phyloP scores from a whole-genome alignment of 1,140 invertebrate species.

The Papilio polyxenes region DNA sequence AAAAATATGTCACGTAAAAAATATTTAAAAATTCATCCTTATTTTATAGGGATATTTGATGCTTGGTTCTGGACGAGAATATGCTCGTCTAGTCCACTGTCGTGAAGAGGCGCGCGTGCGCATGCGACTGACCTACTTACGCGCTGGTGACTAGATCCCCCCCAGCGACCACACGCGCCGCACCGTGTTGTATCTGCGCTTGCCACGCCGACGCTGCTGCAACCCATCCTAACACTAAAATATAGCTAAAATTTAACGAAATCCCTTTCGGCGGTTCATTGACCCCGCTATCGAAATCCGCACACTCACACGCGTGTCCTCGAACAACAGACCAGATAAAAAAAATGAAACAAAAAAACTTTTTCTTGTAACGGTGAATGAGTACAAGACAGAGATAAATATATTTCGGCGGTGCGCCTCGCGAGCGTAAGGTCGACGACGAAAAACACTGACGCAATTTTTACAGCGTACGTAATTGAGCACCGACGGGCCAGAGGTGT shows the following conservation, averaged over 20 bases:
- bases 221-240: conserved; percentile 69
- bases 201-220: conserved; percentile 61
- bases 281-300: conserved; percentile 79
- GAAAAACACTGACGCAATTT: conserved; percentile 80
- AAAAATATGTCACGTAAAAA: background rate
- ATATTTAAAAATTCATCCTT: background rate
- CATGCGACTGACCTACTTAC: conserved; percentile 72
- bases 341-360: conserved; percentile 76
- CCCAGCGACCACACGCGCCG: conserved; percentile 62
- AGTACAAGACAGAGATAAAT: conserved; percentile 77
- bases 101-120: conserved; percentile 69
- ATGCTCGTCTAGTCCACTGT: conserved; percentile 41
- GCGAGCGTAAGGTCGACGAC: conserved; percentile 72
- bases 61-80: background rate
- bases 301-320: conserved; percentile 77
- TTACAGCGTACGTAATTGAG: conserved; percentile 79
- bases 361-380: conserved; percentile 67
- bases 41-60: background rate
- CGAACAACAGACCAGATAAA: conserved; percentile 70
- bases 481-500: conserved; percentile 67
- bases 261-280: conserved; percentile 76
- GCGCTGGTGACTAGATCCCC: conserved; percentile 57
- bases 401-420: conserved; percentile 74
- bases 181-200: conserved; percentile 50
- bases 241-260: conserved; percentile 69